These are phyloP conservation scores for Dryadula phaetusa DNA, from an alignment of 2,888 invertebrate species.

Conservation along the genomic window DNA sequence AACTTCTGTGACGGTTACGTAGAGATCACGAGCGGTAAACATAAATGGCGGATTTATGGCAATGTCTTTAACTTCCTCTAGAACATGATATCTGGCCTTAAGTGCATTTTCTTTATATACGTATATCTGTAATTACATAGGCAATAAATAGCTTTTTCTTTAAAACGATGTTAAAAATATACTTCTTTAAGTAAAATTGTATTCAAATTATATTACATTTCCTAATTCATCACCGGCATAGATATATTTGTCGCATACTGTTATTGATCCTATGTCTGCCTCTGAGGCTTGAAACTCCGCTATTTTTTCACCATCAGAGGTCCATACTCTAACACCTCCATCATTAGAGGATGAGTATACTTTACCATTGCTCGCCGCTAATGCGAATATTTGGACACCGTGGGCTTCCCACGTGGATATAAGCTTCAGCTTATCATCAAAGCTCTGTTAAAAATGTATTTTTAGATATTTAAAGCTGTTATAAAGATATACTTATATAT, in stretches of 20 bases:
- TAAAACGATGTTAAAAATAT: neutral
- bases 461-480: neutral
- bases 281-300: slow-evolving; percentile 68
- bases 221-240: slow-evolving; percentile 86
- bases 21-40: slow-evolving; percentile 86
- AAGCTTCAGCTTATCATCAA: slow-evolving; percentile 61
- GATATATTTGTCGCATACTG: slow-evolving; percentile 71
- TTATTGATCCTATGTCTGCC: slow-evolving; percentile 66
- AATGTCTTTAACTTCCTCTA: slow-evolving; percentile 87
- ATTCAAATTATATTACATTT: slow-evolving; percentile 66
- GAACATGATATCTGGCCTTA: slow-evolving; percentile 79
- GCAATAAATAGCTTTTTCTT: neutral
- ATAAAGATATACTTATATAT: too few relatives aligned
- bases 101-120: slow-evolving; percentile 81
- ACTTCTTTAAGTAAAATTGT: neutral
- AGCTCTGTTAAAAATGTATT: slow-evolving; percentile 55
- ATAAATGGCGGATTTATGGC: slow-evolving; percentile 79
- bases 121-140: slow-evolving; percentile 69
- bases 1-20: slow-evolving; percentile 85
- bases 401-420: slow-evolving; percentile 82
- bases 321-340: slow-evolving; percentile 85
- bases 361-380: slow-evolving; percentile 77
- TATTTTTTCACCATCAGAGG: slow-evolving; percentile 64
- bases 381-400: slow-evolving; percentile 84
- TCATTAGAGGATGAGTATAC: slow-evolving; percentile 87